Base-by-base conservation (phyloP, 2,797 vertebrate species). In the Hippopotamyrus pictus region DNA sequence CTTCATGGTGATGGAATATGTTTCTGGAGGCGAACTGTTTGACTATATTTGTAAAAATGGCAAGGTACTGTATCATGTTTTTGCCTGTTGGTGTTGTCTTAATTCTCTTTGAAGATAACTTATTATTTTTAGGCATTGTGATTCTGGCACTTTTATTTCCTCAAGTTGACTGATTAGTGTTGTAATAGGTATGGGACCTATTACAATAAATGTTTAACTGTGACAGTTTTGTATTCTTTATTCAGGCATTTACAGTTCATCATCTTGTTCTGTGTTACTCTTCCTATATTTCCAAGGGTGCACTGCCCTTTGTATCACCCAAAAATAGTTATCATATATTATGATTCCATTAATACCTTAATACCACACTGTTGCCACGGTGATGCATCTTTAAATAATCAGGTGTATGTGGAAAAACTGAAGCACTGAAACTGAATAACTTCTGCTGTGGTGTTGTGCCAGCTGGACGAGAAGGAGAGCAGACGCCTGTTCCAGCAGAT, bases 41-140 rank as follows among this genome's bases (percentile, higher is more conserved):
- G 99, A 99, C 95, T 99, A 99, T 94, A 99, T 99, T 94, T 99
- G 98, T 95, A 99, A 99, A 96, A 99, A 99, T 94, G 99, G 99
- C 95, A 99, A 98, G 97, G 98, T 99, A 97, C 94, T 95, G 88
- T 76, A 62, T 22, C 22, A n/a, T 62, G 14, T 6, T 14, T 57
- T 29, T 87, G 48, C 22, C 14, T 17, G 14, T 53, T 85, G 44
- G 2, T 50, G 19, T 8, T 57, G 51, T 57, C 29, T 87, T 19
- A 87, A 11, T 53, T 86, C 33, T n/a, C 7, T n/a, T 57, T 86
- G 1, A 57, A 51, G 48, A 8, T 14, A 8, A 4, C 5, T 14
- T 59, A 17, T 11, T 57, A n/a, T 87, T 41, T 19, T 57, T 8
- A 41, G 86, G 33, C 48, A 29, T 53, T 54, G 12, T 51, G 50